Base-by-base conservation (phyloP, 2,797 vertebrate genomes). In the Manis pentadactyla region DNA sequence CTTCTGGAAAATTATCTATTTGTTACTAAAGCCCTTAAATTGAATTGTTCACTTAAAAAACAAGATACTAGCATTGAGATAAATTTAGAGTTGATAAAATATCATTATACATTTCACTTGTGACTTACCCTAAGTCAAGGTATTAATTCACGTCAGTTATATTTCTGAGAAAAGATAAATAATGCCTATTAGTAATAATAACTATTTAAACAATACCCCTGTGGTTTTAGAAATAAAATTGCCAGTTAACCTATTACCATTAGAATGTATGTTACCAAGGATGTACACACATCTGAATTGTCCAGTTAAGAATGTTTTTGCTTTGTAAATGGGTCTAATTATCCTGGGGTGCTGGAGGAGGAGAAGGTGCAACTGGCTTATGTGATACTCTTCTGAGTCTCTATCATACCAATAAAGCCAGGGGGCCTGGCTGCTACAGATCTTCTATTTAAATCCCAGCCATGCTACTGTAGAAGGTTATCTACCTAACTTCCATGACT, bases 101-200 rank as follows among this genome's bases (percentile, higher is more conserved):
- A 42, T 75, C n/a, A 85, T 61, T 63, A 53, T 51, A 3, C 66
- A 94, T 68, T 49, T 90, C 27, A 63, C 27, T 77, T 85, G n/a
- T 59, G 46, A 87, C 34, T 90, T 66, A 69, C 27, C 18, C 90
- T 83, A 86, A 51, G 42, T 79, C 17, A 18, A 7, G 25, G 3
- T 63, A 55, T 61, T 73, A 64, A 59, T 68, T 68, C 73, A 78
- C 61, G 17, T 69, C 74, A 53, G 23, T 66, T 69, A n/a, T 63
- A 79, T 88, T 81, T 93, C 15, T 37, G 4, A 90, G 75, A 83
- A 82, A 96, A 90, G 61, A 31, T 71, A 77, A 77, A 31, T 81
- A 57, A 57, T 68, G 9, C 23, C 55, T 83, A 1, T 75, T 63
- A 51, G 17, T 85, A 68, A 42, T 49, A 57, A 90, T 42, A 49